Evolutionary conservation across 1,140 invertebrate genomes (phyloP), one percentile per base, ranked within the genome.

Genomic region (Eubasilissa regina): DNA sequence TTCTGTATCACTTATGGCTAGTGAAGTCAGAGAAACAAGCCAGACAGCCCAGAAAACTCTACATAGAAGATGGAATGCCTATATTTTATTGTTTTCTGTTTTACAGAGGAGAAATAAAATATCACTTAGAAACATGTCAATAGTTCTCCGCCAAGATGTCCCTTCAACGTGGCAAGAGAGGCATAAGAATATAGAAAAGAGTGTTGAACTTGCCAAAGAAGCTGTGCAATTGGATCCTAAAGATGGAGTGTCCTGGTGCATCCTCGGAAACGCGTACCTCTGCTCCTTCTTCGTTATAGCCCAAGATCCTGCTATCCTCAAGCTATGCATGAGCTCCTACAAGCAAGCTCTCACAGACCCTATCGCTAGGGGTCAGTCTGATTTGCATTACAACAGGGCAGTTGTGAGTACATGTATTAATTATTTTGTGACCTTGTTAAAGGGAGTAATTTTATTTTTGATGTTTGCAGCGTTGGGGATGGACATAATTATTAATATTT

Each of bases 381-480:
- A 97, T 90, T 89, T 97, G 47, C 94, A 95, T 89, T 96, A 94
- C 85, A 97, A 97, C 86, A 94, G 95, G 91, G 95, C 92, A 73
- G 91, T 95, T 83, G 95, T 97, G 90, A 92, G 91, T 66, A 70
- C 51, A 9, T 13, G 45, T 17, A 62, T 62, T 13, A 4, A 13
- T 51, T 12, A 13, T 51, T 51, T 51, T 51, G n/a, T 51, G 25
- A 3, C 25, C 25, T 35, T 35, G 1, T 6, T 35, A 35, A 35
- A 35, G 6, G 25, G 25, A 35, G 25, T 35, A 35, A 35, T 35
- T 35, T 35, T n/a, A n/a, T n/a, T n/a, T n/a, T n/a, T n/a, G n/a
- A n/a, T n/a, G n/a, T n/a, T n/a, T n/a, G n/a, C n/a, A n/a, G n/a
- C n/a, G n/a, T n/a, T n/a, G n/a, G n/a, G n/a, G n/a, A n/a, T n/a